phyloP scores from a whole-genome alignment of 2,797 vertebrate species.

The Darevskia mixta region DNA sequence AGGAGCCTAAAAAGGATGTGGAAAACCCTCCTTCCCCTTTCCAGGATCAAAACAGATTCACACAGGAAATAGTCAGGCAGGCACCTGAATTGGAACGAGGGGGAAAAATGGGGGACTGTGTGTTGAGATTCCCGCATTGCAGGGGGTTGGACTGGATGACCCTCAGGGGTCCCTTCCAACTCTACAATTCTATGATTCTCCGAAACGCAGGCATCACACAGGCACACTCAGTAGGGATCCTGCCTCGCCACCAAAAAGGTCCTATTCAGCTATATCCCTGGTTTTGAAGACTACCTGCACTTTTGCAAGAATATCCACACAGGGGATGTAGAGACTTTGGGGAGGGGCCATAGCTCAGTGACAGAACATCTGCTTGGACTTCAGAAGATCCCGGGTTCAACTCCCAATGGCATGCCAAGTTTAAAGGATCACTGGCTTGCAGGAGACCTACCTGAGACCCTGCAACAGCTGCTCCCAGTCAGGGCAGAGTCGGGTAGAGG shows the following conservation, averaged over 20 bases:
- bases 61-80: background rate
- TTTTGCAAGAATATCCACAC: background rate
- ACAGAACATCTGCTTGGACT: too few species aligned
- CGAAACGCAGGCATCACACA: background rate
- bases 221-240: background rate
- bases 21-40: too few species aligned
- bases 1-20: background rate
- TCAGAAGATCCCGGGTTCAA: too few species aligned
- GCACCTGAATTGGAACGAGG: background rate
- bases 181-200: too few species aligned
- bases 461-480: too few species aligned
- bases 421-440: too few species aligned
- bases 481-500: too few species aligned
- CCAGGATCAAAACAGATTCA: background rate
- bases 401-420: too few species aligned
- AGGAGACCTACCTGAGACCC: too few species aligned
- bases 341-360: background rate
- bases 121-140: background rate
- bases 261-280: background rate
- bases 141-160: too few species aligned
- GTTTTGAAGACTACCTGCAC: background rate
- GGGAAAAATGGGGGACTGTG: accelerated
- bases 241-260: background rate
- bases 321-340: background rate
- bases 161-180: too few species aligned